Evolutionary conservation across 2,113 vertebrate species (phyloP).

Genomic region (Albula goreensis): DNA sequence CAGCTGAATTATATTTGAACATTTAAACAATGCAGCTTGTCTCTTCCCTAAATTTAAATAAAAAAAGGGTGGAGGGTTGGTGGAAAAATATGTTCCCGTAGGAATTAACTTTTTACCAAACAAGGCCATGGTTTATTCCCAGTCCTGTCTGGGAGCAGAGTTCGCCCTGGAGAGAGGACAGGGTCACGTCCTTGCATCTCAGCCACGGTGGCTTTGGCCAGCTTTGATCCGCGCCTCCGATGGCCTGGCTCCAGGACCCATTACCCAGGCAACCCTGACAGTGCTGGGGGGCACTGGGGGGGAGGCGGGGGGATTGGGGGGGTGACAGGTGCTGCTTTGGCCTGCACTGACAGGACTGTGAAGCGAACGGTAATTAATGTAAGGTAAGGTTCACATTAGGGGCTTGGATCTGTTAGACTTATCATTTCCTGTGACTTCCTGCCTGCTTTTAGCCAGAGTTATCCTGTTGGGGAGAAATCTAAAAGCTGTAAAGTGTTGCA

Average conservation of each 20-base stretch:
- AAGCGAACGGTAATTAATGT: slow-evolving; percentile 35
- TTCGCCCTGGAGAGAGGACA: not conserved
- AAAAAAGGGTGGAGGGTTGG: not conserved
- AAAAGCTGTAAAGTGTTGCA: no score
- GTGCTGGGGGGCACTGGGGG: slow-evolving; percentile 40
- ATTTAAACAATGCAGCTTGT: not conserved
- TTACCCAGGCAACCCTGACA: slow-evolving; percentile 59
- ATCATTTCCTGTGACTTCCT: no score
- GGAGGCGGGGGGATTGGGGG: slow-evolving; percentile 29
- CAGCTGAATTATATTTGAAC: not conserved
- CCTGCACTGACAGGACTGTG: slow-evolving; percentile 30
- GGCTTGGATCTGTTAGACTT: no score
- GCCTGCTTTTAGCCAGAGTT: no score
- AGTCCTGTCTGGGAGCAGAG: not conserved
- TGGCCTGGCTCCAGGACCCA: slow-evolving; percentile 49
- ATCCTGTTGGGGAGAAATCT: no score
- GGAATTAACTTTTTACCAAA: not conserved
- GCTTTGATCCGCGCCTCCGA: slow-evolving; percentile 52
- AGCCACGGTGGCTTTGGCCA: slow-evolving; percentile 52
- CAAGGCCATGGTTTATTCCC: not conserved
- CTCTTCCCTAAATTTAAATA: not conserved
- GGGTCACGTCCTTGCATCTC: slow-evolving; percentile 52
- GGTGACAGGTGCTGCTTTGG: not conserved
- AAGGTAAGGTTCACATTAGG: not conserved
- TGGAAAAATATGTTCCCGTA: not conserved